A percentile compares a stretch with the other conserved stretches of the same genome.
Conservation (phyloP, 2,888 invertebrate species). For the Mesodorylaimus sp. region DNA sequence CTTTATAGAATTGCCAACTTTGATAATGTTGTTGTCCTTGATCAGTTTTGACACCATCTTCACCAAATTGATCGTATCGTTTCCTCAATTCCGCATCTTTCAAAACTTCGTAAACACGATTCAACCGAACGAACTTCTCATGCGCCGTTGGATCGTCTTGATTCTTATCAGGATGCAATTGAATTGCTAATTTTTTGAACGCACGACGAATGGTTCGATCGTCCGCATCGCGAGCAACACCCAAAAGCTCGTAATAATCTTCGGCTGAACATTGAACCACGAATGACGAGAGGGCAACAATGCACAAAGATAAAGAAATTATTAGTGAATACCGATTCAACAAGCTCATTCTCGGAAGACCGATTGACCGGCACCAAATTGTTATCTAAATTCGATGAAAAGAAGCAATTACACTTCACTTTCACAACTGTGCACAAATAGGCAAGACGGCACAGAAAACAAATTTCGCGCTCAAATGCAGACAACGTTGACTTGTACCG, state of each 20-base stretch:
- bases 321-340: not conserved
- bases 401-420: no score
- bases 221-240: conserved; percentile 47
- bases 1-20: conserved; percentile 58
- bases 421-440: no score
- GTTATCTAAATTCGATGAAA: no score
- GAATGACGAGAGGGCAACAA: not conserved
- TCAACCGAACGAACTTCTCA: conserved; percentile 55
- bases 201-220: conserved; percentile 53
- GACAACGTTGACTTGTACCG: no score
- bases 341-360: not conserved
- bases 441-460: no score
- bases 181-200: conserved; percentile 55
- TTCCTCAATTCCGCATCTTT: conserved; percentile 60
- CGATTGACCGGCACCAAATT: not conserved
- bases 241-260: conserved; percentile 51
- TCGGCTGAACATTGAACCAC: conserved; percentile 40
- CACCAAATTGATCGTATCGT: conserved; percentile 59
- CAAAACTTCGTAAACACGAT: conserved; percentile 63
- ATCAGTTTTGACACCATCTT: conserved; percentile 47
- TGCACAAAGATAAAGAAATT: not conserved
- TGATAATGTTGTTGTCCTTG: conserved; percentile 49
- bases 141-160: conserved; percentile 55
- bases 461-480: no score
- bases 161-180: conserved; percentile 55